phyloP scores from a whole-genome alignment of 2,888 invertebrate genomes.

The Gnatocerus cornutus region DNA sequence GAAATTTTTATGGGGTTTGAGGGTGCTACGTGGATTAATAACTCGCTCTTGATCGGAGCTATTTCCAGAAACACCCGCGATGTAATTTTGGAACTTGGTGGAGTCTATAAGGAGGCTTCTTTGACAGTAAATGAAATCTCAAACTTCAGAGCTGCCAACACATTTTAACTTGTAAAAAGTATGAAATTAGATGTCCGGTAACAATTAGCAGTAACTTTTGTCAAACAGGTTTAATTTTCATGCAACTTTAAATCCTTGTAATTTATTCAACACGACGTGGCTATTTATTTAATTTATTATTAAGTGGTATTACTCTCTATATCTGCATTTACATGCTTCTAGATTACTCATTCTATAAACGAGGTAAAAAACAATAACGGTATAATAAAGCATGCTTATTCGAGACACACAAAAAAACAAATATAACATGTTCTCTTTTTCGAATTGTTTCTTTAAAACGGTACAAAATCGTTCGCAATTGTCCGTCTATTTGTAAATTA shows the following conservation, averaged over 20 bases:
- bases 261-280: slow-evolving; percentile 5
- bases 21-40: not conserved
- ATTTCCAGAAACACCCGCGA: too few relatives aligned
- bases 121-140: too few relatives aligned
- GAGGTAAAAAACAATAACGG: slow-evolving; percentile 20
- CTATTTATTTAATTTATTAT: slow-evolving; percentile 2
- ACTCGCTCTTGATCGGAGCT: too few relatives aligned
- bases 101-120: too few relatives aligned
- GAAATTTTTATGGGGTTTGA: not conserved
- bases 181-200: too few relatives aligned
- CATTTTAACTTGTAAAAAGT: too few relatives aligned
- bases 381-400: slow-evolving; percentile 10
- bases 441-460: slow-evolving; percentile 46
- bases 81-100: too few relatives aligned
- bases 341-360: slow-evolving; percentile 20
- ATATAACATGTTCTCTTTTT: slow-evolving; percentile 35
- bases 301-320: not conserved
- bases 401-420: slow-evolving; percentile 18
- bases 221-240: not conserved
- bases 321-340: slow-evolving; percentile 1
- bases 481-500: slow-evolving; percentile 56
- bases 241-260: slow-evolving; percentile 3
- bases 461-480: slow-evolving; percentile 52
- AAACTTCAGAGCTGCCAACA: too few relatives aligned
- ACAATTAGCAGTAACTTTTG: not conserved